These are phyloP conservation scores for Dugesia japonica DNA, from an alignment of 2,888 invertebrate genomes.

Conservation along the genomic window DNA sequence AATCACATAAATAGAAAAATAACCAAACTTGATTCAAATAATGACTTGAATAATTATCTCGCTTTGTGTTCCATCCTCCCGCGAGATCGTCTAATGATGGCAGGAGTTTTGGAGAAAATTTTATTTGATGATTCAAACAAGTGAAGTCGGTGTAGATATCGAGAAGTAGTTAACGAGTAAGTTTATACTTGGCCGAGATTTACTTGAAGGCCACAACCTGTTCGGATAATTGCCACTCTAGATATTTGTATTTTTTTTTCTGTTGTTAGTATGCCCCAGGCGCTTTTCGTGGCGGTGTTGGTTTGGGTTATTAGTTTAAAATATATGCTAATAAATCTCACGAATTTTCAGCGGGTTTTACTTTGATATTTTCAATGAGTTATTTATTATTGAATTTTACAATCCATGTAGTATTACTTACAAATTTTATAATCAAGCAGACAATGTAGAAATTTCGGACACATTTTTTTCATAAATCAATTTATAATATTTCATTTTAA, in stretches of 20 bases:
- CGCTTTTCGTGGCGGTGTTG: slow-evolving; percentile 15
- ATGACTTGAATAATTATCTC: slow-evolving; percentile 14
- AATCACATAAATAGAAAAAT: neutral
- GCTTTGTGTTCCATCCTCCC: slow-evolving; percentile 13
- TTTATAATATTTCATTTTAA: too few species aligned
- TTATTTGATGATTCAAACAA: slow-evolving; percentile 20
- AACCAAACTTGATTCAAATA: slow-evolving; percentile 13
- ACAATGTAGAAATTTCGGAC: too few species aligned
- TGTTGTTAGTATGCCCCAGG: slow-evolving; percentile 15
- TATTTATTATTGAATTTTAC: slow-evolving; percentile 8
- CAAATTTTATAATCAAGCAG: neutral
- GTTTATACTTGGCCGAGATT: slow-evolving; percentile 2
- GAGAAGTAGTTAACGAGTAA: slow-evolving; percentile 13
- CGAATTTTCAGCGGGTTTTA: slow-evolving; percentile 16
- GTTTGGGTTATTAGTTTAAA: slow-evolving; percentile 14
- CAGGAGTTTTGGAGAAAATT: slow-evolving; percentile 13
- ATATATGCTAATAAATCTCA: slow-evolving; percentile 16
- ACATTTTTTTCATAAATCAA: too few species aligned
- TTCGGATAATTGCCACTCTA: slow-evolving; percentile 20
- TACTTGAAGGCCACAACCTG: slow-evolving; percentile 20
- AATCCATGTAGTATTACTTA: neutral
- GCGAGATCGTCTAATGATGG: slow-evolving; percentile 20
- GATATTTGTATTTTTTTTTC: slow-evolving; percentile 17
- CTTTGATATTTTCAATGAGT: neutral
- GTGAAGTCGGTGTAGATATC: slow-evolving; percentile 15